phyloP scores from a whole-genome alignment of 2,113 vertebrate species.

The Pedetes capensis region DNA sequence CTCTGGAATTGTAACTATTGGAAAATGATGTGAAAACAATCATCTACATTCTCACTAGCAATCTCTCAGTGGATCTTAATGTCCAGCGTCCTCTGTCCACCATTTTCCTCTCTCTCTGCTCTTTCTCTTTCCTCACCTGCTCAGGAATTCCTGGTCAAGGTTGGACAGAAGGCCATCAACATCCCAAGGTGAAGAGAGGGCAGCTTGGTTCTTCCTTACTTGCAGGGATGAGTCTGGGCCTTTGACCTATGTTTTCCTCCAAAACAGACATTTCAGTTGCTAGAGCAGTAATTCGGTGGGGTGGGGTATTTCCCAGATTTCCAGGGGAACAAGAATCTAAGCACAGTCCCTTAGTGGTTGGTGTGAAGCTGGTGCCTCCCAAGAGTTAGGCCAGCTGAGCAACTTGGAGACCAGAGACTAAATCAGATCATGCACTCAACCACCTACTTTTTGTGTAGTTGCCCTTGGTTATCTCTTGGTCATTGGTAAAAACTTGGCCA shows the following conservation, averaged over 20 bases:
- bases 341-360: neutral
- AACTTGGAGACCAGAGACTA: neutral
- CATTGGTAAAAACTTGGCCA: neutral
- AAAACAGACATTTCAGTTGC: neutral
- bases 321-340: neutral
- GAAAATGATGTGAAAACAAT: conserved; percentile 10
- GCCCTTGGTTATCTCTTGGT: neutral
- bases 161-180: neutral
- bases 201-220: neutral
- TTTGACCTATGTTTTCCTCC: neutral
- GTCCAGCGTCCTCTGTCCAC: neutral
- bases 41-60: neutral
- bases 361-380: neutral
- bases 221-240: neutral
- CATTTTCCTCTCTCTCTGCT: neutral
- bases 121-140: neutral
- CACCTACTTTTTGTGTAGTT: neutral
- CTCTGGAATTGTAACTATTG: neutral
- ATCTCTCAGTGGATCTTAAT: neutral
- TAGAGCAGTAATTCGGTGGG: neutral
- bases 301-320: neutral
- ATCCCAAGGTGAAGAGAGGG: neutral
- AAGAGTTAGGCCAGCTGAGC: neutral
- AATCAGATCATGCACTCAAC: neutral
- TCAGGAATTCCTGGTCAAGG: neutral